These are phyloP conservation scores for Cryptomyrus ogoouensis DNA, from an alignment of 2,113 vertebrate genomes.

Conservation along the genomic window DNA sequence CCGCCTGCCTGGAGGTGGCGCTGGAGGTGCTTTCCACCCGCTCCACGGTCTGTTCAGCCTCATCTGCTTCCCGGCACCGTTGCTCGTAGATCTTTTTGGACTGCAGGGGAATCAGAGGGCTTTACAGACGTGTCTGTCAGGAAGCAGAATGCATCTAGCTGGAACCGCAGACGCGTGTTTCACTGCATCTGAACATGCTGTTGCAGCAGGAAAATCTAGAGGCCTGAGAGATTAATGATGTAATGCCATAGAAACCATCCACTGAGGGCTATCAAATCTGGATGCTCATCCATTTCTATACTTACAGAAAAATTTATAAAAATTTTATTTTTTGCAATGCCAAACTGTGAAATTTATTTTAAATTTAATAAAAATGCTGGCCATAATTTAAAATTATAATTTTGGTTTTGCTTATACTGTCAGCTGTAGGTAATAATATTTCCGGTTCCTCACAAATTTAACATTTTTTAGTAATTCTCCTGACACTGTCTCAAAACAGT, in stretches of 20 bases:
- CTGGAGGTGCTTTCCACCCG: constrained; percentile 50
- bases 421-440: not conserved
- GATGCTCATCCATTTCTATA: not conserved
- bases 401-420: not conserved
- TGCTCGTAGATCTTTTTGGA: constrained; percentile 82
- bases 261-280: not conserved
- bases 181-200: not conserved
- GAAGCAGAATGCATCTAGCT: not conserved
- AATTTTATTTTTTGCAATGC: not conserved
- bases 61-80: constrained; percentile 81
- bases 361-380: not conserved
- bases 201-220: not conserved
- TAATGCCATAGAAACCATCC: not conserved
- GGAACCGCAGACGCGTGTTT: not conserved
- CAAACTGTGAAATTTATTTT: not conserved
- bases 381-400: not conserved
- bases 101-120: constrained; percentile 47
- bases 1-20: constrained; percentile 76
- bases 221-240: not conserved
- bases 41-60: constrained; percentile 70
- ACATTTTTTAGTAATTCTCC: not conserved
- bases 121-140: not conserved
- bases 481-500: not conserved
- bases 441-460: not conserved
- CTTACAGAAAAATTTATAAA: not conserved